Base-by-base conservation (phyloP, 2,113 vertebrate species). In the Todiramphus chloris region DNA sequence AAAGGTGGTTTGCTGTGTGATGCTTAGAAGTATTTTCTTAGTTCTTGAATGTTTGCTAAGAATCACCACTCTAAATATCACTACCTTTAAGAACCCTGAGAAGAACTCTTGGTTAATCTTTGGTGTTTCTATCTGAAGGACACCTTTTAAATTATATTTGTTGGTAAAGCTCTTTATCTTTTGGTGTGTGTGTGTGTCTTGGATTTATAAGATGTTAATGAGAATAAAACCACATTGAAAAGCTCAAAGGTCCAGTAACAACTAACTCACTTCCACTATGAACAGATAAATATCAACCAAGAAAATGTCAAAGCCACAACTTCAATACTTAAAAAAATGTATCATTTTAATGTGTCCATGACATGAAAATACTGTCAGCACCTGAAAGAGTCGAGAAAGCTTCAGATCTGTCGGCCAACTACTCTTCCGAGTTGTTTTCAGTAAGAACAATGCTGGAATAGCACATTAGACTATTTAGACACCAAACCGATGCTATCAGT, bases 401-500 rank as follows among this genome's bases (percentile, higher is more conserved):
- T 56, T 62, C 68, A 80, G 41, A 62, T 78, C 31, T 72, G 39
- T n/a, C 67, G 56, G 59, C 50, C 59, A 88, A 41, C 8, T 70
- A 27, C 60, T 89, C 56, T 59, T 72, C 39, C 56, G 77, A 82
- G 31, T n/a, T 44, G 15, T 80, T 83, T 95, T 81, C 72, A 91
- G 43, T 66, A 89, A 77, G 67, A 90, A 81, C 80, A 95, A 46
- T 69, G 63, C 44, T 92, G 67, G 56, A 82, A 78, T 35, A 83
- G 43, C 19, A 91, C 58, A 96, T 93, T 79, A 89, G 93, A 75
- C 78, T 96, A 95, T 96, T 95, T 92, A 94, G 96, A 95, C 50
- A 96, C 81, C 70, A 97, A 95, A 97, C 87, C 92, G 93, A 97
- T 97, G 78, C 87, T 97, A 90, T 67, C 79, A 87, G 94, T 67